These are phyloP conservation scores for Pammene fasciana DNA, from an alignment of 2,888 invertebrate species.

Conservation along the genomic window DNA sequence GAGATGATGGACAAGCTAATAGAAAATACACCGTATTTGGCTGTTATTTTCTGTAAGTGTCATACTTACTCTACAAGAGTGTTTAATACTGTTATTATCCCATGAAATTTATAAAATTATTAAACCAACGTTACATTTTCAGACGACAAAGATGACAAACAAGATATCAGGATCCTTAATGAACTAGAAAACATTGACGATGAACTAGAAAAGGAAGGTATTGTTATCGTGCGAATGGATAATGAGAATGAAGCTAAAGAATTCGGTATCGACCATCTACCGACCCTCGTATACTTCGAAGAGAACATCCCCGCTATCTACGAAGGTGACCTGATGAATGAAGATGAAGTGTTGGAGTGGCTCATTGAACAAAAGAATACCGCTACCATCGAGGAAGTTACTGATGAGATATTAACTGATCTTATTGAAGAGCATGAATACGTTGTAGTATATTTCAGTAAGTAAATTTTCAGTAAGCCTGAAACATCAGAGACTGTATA, in stretches of 20 bases:
- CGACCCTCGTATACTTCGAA: conserved; percentile 94
- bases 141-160: conserved; percentile 96
- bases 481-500: too few relatives aligned
- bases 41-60: conserved; percentile 95
- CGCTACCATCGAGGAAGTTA: conserved; percentile 97
- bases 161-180: conserved; percentile 93
- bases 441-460: conserved; percentile 96
- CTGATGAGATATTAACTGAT: conserved; percentile 93
- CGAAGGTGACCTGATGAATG: conserved; percentile 95
- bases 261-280: conserved; percentile 94
- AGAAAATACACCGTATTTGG: conserved; percentile 90
- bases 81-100: background rate
- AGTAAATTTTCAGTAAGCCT: conserved; percentile 58
- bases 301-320: conserved; percentile 95
- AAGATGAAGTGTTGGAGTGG: conserved; percentile 96
- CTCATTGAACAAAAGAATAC: conserved; percentile 93
- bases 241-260: conserved; percentile 95
- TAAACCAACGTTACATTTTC: conserved; percentile 47
- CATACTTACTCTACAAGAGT: background rate
- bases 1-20: conserved; percentile 97
- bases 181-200: conserved; percentile 97
- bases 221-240: conserved; percentile 94
- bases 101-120: background rate
- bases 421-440: conserved; percentile 96
- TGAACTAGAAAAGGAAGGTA: conserved; percentile 94